A percentile compares a stretch with the other conserved stretches of the same genome.
phyloP scores from a whole-genome alignment of 2,113 vertebrate species.

The Corynorhinus townsendii region DNA sequence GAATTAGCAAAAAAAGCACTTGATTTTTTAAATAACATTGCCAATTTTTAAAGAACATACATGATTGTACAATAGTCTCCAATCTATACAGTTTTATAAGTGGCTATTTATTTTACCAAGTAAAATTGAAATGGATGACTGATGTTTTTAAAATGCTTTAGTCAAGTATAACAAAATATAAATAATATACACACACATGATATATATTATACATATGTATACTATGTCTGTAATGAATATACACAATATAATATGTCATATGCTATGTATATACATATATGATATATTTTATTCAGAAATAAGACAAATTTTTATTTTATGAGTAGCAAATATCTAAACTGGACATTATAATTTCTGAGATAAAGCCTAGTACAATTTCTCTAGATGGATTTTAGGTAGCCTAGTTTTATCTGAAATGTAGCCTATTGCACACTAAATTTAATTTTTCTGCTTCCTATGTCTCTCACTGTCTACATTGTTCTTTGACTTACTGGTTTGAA shows the following conservation, averaged over 20 bases:
- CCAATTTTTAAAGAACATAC: not conserved
- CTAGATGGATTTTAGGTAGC: not conserved
- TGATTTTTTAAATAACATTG: not conserved
- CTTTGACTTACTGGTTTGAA: not conserved
- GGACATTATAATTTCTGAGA: not conserved
- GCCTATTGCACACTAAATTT: not conserved
- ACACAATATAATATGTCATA: no score
- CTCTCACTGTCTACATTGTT: not conserved
- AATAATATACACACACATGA: no score
- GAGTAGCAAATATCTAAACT: not conserved
- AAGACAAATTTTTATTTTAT: not conserved
- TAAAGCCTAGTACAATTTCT: not conserved
- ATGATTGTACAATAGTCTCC: not conserved
- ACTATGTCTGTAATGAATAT: no score
- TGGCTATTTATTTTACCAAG: not conserved
- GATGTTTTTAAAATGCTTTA: no score
- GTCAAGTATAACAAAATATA: no score
- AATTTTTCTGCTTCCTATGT: not conserved
- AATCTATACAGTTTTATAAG: not conserved
- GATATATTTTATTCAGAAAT: not conserved
- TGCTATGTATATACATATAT: not conserved
- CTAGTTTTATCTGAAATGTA: not conserved
- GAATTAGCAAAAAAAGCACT: not conserved
- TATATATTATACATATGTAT: no score
- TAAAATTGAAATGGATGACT: not conserved